Evolutionary conservation across 1,140 invertebrate genomes (phyloP).

Genomic region (Gryon sp.): DNA sequence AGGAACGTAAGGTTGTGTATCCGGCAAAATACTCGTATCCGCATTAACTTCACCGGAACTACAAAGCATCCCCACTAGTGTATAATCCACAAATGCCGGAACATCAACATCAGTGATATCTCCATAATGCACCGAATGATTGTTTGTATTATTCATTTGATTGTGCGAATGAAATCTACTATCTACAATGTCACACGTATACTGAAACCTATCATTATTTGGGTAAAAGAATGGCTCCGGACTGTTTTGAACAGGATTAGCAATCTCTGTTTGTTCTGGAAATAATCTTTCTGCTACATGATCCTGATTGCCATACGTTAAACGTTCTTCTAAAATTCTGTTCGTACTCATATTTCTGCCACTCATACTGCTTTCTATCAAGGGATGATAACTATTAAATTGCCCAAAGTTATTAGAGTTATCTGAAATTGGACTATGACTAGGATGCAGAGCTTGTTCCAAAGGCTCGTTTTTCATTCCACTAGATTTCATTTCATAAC

Average conservation of each 20-base stretch:
- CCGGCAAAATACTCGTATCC: slow-evolving; percentile 35
- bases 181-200: slow-evolving; percentile 75
- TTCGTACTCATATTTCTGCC: slow-evolving; percentile 23
- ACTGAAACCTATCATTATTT: slow-evolving; percentile 72
- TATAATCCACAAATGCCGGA: slow-evolving; percentile 76
- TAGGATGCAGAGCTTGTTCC: slow-evolving; percentile 62
- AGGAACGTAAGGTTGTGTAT: slow-evolving; percentile 72
- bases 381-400: slow-evolving; percentile 58
- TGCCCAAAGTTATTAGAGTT: slow-evolving; percentile 44
- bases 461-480: slow-evolving; percentile 62
- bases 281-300: slow-evolving; percentile 65
- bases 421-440: slow-evolving; percentile 65
- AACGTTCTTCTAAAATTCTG: slow-evolving; percentile 62
- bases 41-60: slow-evolving; percentile 70
- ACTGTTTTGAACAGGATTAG: slow-evolving; percentile 66
- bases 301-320: slow-evolving; percentile 64
- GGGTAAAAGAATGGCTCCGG: slow-evolving; percentile 73
- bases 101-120: slow-evolving; percentile 72
- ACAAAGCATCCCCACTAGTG: slow-evolving; percentile 76
- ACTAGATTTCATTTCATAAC: slow-evolving; percentile 67
- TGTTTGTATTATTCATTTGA: slow-evolving; percentile 51
- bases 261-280: slow-evolving; percentile 53
- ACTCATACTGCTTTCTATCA: slow-evolving; percentile 48
- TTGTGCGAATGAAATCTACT: slow-evolving; percentile 63
- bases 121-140: slow-evolving; percentile 46